phyloP scores from a whole-genome alignment of 1,140 invertebrate genomes.

The Cotesia typhae region DNA sequence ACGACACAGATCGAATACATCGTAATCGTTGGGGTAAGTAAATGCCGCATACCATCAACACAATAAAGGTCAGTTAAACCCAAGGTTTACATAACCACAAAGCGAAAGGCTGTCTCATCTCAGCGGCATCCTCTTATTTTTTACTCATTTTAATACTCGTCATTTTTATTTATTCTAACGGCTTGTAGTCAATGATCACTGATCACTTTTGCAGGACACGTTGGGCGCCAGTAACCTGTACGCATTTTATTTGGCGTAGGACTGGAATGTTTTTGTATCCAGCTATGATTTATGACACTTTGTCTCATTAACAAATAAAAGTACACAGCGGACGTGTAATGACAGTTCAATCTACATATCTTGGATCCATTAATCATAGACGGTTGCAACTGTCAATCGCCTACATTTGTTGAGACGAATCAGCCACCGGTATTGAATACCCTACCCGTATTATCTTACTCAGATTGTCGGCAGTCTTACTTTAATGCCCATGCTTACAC shows the following conservation, averaged over 20 bases:
- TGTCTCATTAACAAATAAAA: conserved; percentile 4
- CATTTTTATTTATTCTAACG: not conserved
- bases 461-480: too few relatives aligned
- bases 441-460: conserved; percentile 4
- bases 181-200: not conserved
- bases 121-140: conserved; percentile 28
- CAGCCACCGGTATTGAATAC: conserved; percentile 24
- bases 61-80: conserved; percentile 45
- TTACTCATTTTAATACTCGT: not conserved
- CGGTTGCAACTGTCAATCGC: not conserved
- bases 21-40: conserved; percentile 40
- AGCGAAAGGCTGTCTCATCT: conserved; percentile 45
- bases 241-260: not conserved
- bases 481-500: not conserved
- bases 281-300: not conserved
- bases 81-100: conserved; percentile 45
- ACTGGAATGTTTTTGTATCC: not conserved
- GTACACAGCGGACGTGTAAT: not conserved
- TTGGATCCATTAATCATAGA: conserved; percentile 1
- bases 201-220: not conserved
- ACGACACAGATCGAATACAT: conserved; percentile 2
- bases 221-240: too few relatives aligned
- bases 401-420: not conserved
- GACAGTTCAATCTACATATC: not conserved
- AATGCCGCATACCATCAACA: conserved; percentile 45